These are phyloP conservation scores for Argyresthia albistria DNA, from an alignment of 2,888 invertebrate species.

Conservation along the genomic window DNA sequence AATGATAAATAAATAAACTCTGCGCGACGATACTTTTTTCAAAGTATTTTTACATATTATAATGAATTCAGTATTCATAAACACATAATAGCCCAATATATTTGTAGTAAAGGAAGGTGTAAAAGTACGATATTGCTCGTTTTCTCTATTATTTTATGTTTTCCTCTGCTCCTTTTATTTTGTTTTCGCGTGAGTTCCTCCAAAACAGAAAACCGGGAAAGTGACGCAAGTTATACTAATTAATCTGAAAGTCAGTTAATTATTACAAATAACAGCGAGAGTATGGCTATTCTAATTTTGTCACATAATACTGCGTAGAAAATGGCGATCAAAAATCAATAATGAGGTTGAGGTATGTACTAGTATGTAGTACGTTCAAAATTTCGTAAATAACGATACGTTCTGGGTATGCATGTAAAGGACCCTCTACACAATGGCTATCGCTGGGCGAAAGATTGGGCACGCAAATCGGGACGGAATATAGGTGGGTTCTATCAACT, in stretches of 20 bases:
- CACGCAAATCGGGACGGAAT: no score
- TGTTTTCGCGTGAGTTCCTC: conserved; percentile 11
- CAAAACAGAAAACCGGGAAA: conserved; percentile 8
- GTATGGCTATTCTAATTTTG: conserved; percentile 9
- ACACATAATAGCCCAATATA: no score
- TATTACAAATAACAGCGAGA: no score
- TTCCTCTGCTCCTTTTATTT: conserved; percentile 19
- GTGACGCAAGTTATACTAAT: conserved; percentile 4
- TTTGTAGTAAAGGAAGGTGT: no score
- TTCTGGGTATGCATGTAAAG: no score
- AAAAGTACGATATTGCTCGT: neutral
- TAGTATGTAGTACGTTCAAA: neutral
- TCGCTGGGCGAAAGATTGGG: no score
- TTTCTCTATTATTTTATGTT: no score
- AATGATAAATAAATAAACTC: neutral
- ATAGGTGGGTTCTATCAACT: no score
- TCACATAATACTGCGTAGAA: conserved; percentile 17
- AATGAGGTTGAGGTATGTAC: neutral
- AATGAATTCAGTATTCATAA: neutral
- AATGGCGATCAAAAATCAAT: conserved; percentile 15
- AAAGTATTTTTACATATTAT: neutral
- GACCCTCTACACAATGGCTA: no score
- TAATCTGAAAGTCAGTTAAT: conserved; percentile 5
- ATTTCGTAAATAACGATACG: no score
- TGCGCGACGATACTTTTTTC: conserved; percentile 9